phyloP scores from a whole-genome alignment of 1,140 invertebrate genomes.

The Lasaia peninsularis region DNA sequence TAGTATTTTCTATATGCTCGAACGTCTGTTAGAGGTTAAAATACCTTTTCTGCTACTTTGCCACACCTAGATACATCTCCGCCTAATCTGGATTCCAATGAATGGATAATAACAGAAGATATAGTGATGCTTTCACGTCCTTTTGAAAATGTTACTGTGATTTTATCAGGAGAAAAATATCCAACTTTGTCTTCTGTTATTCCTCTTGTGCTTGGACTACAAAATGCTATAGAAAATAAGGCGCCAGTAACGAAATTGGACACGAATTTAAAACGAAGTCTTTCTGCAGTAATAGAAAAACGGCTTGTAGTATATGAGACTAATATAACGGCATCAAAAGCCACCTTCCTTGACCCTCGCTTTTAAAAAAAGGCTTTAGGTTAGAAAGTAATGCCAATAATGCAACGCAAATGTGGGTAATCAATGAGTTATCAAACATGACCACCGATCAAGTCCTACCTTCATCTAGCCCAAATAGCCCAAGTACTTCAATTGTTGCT shows the following conservation, averaged over 20 bases:
- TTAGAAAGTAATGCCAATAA: slow-evolving; percentile 20
- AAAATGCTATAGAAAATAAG: slow-evolving; percentile 20
- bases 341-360: slow-evolving; percentile 23
- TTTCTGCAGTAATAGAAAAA: slow-evolving; percentile 23
- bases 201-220: slow-evolving; percentile 22
- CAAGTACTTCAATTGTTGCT: slow-evolving; percentile 23
- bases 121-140: slow-evolving; percentile 16
- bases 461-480: slow-evolving; percentile 10
- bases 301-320: slow-evolving; percentile 20
- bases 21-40: slow-evolving; percentile 29
- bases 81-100: slow-evolving; percentile 21
- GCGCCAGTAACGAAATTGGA: slow-evolving; percentile 18
- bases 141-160: slow-evolving; percentile 21
- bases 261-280: slow-evolving; percentile 18
- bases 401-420: slow-evolving; percentile 16
- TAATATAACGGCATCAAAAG: slow-evolving; percentile 24
- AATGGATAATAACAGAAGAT: slow-evolving; percentile 28
- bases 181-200: slow-evolving; percentile 11
- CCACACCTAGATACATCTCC: slow-evolving; percentile 18
- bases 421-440: slow-evolving; percentile 19
- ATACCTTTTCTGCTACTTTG: slow-evolving; percentile 23
- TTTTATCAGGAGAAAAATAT: background rate
- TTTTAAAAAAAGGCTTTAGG: slow-evolving; percentile 27
- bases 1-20: slow-evolving; percentile 32
- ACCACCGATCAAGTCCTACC: slow-evolving; percentile 14